Conservation (phyloP, 1,140 invertebrate species). For the Apis dorsata region DNA sequence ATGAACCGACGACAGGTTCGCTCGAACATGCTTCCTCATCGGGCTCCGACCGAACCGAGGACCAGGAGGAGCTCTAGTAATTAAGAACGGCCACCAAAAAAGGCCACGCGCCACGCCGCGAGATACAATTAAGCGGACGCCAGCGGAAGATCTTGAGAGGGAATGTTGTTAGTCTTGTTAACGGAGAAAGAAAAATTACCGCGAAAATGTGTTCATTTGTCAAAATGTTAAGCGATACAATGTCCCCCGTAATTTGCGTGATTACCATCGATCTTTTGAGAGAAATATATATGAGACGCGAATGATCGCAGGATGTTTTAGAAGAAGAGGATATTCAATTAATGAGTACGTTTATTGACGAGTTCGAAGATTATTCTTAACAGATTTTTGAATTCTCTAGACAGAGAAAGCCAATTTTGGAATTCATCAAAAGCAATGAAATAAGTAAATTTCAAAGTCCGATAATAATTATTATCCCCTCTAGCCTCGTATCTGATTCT, state of each 20-base stretch:
- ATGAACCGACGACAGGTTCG: constrained; percentile 69
- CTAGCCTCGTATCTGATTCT: too few relatives aligned
- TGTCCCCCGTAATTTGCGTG: neutral
- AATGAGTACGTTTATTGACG: too few relatives aligned
- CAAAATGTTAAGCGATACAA: neutral
- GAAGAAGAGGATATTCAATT: neutral
- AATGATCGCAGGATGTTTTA: neutral
- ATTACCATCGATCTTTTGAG: too few relatives aligned
- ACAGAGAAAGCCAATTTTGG: too few relatives aligned
- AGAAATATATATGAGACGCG: neutral
- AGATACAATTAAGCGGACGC: constrained; percentile 55
- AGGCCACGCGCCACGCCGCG: constrained; percentile 23
- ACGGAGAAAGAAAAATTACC: constrained; percentile 42
- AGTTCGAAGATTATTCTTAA: too few relatives aligned
- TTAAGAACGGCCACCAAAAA: constrained; percentile 64
- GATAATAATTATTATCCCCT: too few relatives aligned
- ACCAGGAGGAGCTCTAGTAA: constrained; percentile 52
- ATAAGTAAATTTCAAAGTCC: too few relatives aligned
- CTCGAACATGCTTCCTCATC: constrained; percentile 65
- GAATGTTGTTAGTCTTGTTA: constrained; percentile 41
- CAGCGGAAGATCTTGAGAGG: constrained; percentile 26
- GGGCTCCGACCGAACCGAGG: constrained; percentile 50
- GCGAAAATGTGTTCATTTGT: constrained; percentile 37
- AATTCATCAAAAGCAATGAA: too few relatives aligned
- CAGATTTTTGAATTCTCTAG: too few relatives aligned